Evolutionary conservation across 2,797 vertebrate genomes (phyloP), one percentile per base, ranked within the genome.

Genomic region (Acanthurus tractus): DNA sequence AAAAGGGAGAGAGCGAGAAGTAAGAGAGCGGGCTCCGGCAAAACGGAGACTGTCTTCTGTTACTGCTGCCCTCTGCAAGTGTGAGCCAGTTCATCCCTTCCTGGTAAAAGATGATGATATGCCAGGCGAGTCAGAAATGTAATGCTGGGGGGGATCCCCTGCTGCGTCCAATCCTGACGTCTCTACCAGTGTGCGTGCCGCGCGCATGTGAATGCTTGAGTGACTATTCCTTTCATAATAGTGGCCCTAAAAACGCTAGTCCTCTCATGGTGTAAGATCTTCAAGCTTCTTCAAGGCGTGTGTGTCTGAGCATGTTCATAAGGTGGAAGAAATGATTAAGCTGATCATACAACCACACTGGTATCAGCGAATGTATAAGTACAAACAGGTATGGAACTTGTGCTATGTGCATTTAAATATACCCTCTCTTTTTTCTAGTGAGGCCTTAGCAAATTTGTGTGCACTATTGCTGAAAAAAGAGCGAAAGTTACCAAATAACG

Each of bases 81-180:
- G 82, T 29, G 84, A 87, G 76, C 78, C 88, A 75, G 87, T 84
- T 85, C 85, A 79, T 88, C 90, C 87, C 85, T 87, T 88, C 86
- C 74, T 79, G 76, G 81, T 80, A 75, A 82, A 74, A 71, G 85
- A 88, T 64, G 87, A 89, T 87, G 90, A 90, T 88, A 72, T 59
- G 90, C 86, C 82, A 79, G 76, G 86, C 87, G 78, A 90, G 86
- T 88, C 91, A 87, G 84, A 88, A 84, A 81, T 85, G 77, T 80
- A 85, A 66, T 57, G 84, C 85, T 71, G 83, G 29, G 29, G 29
- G 29, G 92, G 89, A 93, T 86, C 90, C 92, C 92, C 92, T 46
- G 92, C 91, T 92, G 92, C 79, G 92, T 87, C 91, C 92, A 89
- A 92, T 91, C 87, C 90, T 88, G 89, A 91, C 90, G 89, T 87